Conservation (phyloP, 2,888 invertebrate genomes). For the Crocallis elinguaria region DNA sequence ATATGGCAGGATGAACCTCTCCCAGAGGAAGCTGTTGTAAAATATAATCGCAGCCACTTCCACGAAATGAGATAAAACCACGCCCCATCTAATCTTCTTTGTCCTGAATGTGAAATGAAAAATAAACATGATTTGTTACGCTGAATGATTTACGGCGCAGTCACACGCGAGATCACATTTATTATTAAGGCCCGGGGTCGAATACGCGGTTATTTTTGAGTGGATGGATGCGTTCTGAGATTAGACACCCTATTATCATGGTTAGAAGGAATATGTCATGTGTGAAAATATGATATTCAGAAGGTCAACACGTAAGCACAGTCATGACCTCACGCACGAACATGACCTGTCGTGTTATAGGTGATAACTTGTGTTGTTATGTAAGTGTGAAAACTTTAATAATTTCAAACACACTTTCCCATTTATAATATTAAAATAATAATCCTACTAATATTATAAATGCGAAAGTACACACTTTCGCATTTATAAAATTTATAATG, state of each 20-base stretch:
- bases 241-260: conserved; percentile 17
- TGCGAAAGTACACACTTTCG: too few relatives aligned
- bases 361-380: too few relatives aligned
- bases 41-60: conserved; percentile 93
- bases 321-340: background rate
- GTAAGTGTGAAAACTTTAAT: too few relatives aligned
- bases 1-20: conserved; percentile 89
- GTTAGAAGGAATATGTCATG: conserved; percentile 4
- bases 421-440: too few relatives aligned
- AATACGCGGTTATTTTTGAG: conserved; percentile 14
- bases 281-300: conserved; percentile 8
- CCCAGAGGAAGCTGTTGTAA: conserved; percentile 92
- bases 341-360: too few relatives aligned
- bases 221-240: conserved; percentile 24
- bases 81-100: conserved; percentile 89
- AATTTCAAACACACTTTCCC: too few relatives aligned
- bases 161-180: conserved; percentile 31
- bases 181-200: conserved; percentile 23
- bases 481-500: too few relatives aligned
- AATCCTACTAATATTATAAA: too few relatives aligned
- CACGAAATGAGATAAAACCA: conserved; percentile 87
- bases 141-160: conserved; percentile 27
- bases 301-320: conserved; percentile 5
- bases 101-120: conserved; percentile 82
- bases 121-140: conserved; percentile 36